These are phyloP conservation scores for Labroides dimidiatus DNA, from an alignment of 2,797 vertebrate species.

Conservation along the genomic window DNA sequence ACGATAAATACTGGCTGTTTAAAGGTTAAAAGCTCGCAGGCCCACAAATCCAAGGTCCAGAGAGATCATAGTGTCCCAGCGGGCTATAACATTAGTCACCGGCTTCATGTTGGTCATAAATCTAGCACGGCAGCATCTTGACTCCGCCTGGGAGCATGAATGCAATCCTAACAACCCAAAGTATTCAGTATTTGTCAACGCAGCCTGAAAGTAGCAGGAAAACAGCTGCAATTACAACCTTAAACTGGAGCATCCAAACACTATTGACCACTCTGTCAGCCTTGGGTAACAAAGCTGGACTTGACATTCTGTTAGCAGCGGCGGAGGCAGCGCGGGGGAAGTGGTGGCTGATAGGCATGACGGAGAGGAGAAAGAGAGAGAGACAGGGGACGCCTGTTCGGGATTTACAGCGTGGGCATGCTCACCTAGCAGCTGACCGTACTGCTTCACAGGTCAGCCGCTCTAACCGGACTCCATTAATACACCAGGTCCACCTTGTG, in stretches of 20 bases:
- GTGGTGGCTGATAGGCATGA: constrained; percentile 69
- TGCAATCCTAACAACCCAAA: constrained; percentile 61
- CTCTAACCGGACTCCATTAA: constrained; percentile 81
- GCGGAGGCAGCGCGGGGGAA: constrained; percentile 51
- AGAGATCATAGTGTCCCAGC: constrained; percentile 61
- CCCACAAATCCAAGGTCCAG: constrained; percentile 54
- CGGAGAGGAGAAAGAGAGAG: constrained; percentile 58
- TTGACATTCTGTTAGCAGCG: constrained; percentile 77
- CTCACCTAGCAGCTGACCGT: constrained; percentile 76
- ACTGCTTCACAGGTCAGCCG: constrained; percentile 76
- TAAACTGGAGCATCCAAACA: constrained; percentile 67
- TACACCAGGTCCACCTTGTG: constrained; percentile 74
- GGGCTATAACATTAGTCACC: constrained; percentile 65
- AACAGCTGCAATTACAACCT: constrained; percentile 64
- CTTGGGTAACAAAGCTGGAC: constrained; percentile 70
- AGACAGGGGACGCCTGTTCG: constrained; percentile 68
- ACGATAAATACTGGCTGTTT: constrained; percentile 18
- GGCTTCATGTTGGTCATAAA: constrained; percentile 67
- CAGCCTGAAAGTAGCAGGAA: constrained; percentile 57
- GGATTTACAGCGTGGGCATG: constrained; percentile 74
- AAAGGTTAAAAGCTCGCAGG: constrained; percentile 49
- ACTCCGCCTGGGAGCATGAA: constrained; percentile 51
- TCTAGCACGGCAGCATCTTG: constrained; percentile 49
- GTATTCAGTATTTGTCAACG: constrained; percentile 71
- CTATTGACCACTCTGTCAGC: constrained; percentile 78